Evolutionary conservation across 1,140 invertebrate species (phyloP), one percentile per base, ranked within the genome.

Genomic region (Musca domestica): DNA sequence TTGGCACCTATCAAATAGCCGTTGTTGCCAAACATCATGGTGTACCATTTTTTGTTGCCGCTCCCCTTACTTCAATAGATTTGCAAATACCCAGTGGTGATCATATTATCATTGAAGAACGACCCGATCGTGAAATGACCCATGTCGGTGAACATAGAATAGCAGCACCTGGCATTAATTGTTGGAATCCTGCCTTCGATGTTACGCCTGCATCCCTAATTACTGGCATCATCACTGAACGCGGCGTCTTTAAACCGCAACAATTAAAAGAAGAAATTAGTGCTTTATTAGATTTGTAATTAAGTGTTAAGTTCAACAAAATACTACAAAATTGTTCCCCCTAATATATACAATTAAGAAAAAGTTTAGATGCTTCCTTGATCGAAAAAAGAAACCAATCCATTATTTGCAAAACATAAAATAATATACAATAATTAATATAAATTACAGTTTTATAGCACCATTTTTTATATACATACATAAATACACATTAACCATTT

Each of bases 161-260:
- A 72, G 95, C 95, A 47, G 93, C 96, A 22, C 85, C 89, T 76
- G 94, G 94, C 56, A 95, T 98, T 68, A 85, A 88, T 56, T 97
- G 94, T 78, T 99, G 96, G 96, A 99, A 99, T 87, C 98, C 98
- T 51, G 93, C 96, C 0, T 99, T 99, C 84, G 98, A 99, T 85
- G 91, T 99, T 2, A 99, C 98, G n/a, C 96, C 97, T 19, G 93
- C 93, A 4, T 83, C 88, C 22, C 86, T 99, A 1, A 98, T 99
- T 64, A 94, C 93, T 20, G 95, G 93, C 10, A 96, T 99, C 69
- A 92, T 99, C 15, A 99, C 97, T 14, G 96, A 99, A 84, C 88
- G 89, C 74, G 96, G 96, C 17, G 90, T 96, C 5, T 96, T 90
- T 74, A 80, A 83, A 65, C 91, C 93, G 49, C 48, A 69, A 9